Conservation (phyloP, 2,888 invertebrate species). For the Dicyrtoma fusca region DNA sequence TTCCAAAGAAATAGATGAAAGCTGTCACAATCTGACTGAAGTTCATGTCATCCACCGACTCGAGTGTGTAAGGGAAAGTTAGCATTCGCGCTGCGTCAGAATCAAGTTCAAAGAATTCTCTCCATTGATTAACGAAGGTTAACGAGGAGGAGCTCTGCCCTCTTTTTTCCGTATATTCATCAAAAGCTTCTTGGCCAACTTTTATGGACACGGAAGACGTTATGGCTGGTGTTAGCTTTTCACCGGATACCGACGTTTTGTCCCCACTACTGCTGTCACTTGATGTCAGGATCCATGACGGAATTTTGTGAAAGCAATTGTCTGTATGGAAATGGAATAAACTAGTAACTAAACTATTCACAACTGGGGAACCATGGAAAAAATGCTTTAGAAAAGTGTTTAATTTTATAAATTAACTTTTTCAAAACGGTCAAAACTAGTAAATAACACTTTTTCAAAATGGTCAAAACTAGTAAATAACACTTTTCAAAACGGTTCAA, state of each 20-base stretch:
- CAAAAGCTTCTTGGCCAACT: constrained; percentile 51
- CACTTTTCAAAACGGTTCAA: no score
- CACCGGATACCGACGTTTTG: constrained; percentile 39
- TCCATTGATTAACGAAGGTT: constrained; percentile 48
- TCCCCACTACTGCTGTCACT: constrained; percentile 44
- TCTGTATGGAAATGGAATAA: constrained; percentile 3
- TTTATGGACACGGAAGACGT: constrained; percentile 19
- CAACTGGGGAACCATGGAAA: no score
- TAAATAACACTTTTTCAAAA: no score
- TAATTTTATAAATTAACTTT: no score
- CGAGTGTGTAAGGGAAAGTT: constrained; percentile 50
- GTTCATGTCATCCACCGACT: constrained; percentile 39
- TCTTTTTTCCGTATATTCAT: constrained; percentile 43
- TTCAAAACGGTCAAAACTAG: no score
- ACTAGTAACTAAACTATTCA: no score
- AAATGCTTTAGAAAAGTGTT: no score
- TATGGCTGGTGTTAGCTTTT: not conserved
- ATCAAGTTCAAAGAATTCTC: constrained; percentile 48
- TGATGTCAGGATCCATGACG: constrained; percentile 53
- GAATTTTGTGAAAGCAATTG: constrained; percentile 50
- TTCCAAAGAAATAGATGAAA: constrained; percentile 26
- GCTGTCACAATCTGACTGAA: constrained; percentile 20
- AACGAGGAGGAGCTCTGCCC: not conserved
- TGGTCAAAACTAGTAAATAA: no score
- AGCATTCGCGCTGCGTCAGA: constrained; percentile 27